phyloP scores from a whole-genome alignment of 2,888 invertebrate species.

The Yponomeuta malinellus region DNA sequence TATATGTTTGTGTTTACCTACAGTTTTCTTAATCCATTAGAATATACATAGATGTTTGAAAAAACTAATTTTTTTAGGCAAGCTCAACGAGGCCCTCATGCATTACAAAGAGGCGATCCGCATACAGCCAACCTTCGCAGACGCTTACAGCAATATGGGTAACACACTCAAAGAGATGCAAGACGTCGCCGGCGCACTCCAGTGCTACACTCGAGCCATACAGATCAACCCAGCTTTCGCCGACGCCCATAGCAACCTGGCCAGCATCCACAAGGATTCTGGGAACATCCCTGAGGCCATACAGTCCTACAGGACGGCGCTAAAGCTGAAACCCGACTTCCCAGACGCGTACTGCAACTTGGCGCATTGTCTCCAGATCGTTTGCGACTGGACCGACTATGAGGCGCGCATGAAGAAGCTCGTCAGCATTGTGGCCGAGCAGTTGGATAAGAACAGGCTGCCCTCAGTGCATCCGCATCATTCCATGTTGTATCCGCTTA shows the following conservation, averaged over 20 bases:
- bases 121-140: conserved; percentile 99
- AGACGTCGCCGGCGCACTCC: conserved; percentile 96
- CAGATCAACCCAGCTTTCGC: conserved; percentile 99
- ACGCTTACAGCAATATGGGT: conserved; percentile 99
- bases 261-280: conserved; percentile 99
- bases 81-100: conserved; percentile 97
- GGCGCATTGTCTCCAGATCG: conserved; percentile 98
- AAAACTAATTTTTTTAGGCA: conserved; percentile 45
- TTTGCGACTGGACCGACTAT: conserved; percentile 99
- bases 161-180: conserved; percentile 99
- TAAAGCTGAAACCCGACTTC: conserved; percentile 98
- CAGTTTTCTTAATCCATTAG: neutral
- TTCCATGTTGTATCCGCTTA: conserved; percentile 98
- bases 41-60: neutral
- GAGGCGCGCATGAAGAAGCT: conserved; percentile 97
- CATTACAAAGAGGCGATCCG: conserved; percentile 99
- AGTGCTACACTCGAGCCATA: conserved; percentile 98
- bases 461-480: conserved; percentile 99
- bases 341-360: conserved; percentile 99
- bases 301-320: conserved; percentile 95
- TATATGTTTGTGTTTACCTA: too few species aligned
- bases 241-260: conserved; percentile 99
- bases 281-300: conserved; percentile 99
- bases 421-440: conserved; percentile 97
- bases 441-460: conserved; percentile 95